phyloP scores from a whole-genome alignment of 1,140 invertebrate genomes.

The Brachionus plicatilis region DNA sequence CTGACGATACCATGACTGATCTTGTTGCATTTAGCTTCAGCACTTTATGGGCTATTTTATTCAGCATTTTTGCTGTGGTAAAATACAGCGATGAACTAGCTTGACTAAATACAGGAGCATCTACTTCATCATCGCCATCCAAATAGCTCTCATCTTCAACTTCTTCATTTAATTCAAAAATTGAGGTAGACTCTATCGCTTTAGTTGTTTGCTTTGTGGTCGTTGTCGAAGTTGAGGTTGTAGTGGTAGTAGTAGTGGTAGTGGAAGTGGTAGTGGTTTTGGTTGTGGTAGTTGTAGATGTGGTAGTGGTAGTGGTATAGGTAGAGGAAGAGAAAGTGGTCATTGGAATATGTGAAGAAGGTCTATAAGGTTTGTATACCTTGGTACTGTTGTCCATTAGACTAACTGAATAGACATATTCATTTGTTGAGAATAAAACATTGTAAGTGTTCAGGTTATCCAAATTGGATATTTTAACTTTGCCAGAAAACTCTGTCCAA shows the following conservation, averaged over 20 bases:
- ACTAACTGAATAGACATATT: conserved; percentile 32
- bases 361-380: neutral
- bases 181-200: no score
- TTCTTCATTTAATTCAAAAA: neutral
- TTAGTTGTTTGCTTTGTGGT: neutral
- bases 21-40: neutral
- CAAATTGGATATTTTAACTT: conserved; percentile 30
- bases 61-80: neutral
- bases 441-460: neutral
- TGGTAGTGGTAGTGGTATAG: neutral
- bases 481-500: conserved; percentile 40
- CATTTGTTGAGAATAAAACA: conserved; percentile 33
- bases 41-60: conserved; percentile 3
- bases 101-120: neutral
- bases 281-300: neutral
- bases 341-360: neutral
- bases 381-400: conserved; percentile 14
- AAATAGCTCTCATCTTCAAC: neutral
- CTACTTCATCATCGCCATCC: neutral
- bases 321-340: neutral
- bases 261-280: neutral
- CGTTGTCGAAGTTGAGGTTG: neutral
- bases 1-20: neutral
- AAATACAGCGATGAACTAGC: neutral
- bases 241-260: neutral